These are phyloP conservation scores for Cyprinella venusta DNA, from an alignment of 2,797 vertebrate genomes.

Conservation along the genomic window DNA sequence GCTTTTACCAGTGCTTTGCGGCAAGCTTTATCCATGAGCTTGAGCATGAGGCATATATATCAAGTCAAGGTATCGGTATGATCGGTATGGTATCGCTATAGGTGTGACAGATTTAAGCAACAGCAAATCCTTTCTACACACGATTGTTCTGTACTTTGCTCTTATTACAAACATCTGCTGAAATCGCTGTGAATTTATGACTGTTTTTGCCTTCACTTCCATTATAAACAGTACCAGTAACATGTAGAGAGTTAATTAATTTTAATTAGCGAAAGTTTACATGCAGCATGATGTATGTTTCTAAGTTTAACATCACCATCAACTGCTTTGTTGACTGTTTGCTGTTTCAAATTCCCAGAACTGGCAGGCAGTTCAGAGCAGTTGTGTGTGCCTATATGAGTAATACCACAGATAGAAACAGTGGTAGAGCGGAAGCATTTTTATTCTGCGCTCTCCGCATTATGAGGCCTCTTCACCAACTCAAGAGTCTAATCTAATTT, in stretches of 20 bases:
- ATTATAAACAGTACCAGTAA: constrained; percentile 30
- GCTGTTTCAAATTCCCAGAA: constrained; percentile 48
- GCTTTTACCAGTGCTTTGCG: too few species aligned
- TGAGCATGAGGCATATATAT: too few species aligned
- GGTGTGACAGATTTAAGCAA: neutral
- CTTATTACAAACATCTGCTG: constrained; percentile 48
- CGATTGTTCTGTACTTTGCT: neutral
- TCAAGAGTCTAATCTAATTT: constrained; percentile 63
- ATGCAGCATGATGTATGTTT: constrained; percentile 46
- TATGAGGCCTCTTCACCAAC: constrained; percentile 61
- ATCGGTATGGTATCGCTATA: too few species aligned
- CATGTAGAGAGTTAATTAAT: constrained; percentile 28
- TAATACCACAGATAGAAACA: constrained; percentile 59
- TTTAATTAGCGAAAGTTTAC: constrained; percentile 51
- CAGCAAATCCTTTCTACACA: neutral
- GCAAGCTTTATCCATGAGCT: too few species aligned
- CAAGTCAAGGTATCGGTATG: too few species aligned
- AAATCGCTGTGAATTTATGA: constrained; percentile 26
- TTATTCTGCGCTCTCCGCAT: constrained; percentile 52
- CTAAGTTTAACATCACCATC: constrained; percentile 49
- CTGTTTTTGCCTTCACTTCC: constrained; percentile 25
- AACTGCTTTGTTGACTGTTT: constrained; percentile 56
- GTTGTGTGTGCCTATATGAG: constrained; percentile 61
- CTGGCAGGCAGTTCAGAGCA: constrained; percentile 58
- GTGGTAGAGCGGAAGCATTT: constrained; percentile 49